Percentiles rank a stretch among this genome's conserved stretches.
phyloP scores from a whole-genome alignment of 2,888 invertebrate species.

The Auanema freiburgensis region DNA sequence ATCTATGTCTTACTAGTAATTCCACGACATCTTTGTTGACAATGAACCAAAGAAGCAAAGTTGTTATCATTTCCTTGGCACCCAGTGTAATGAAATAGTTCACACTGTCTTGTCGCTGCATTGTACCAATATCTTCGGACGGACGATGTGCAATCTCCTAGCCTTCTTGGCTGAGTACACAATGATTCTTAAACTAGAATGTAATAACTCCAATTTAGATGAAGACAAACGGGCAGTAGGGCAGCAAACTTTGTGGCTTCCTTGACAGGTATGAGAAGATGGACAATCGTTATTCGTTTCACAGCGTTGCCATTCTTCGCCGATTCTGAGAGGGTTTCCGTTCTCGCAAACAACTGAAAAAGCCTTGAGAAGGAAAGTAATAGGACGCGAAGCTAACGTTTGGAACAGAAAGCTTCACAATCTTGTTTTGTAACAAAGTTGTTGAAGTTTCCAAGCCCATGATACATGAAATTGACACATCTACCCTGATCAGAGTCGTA shows the following conservation, averaged over 20 bases:
- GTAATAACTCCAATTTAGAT: background rate
- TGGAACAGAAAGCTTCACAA: constrained; percentile 58
- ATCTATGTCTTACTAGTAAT: constrained; percentile 40
- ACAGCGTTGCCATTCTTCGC: constrained; percentile 60
- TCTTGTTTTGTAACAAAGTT: constrained; percentile 59
- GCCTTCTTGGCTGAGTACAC: constrained; percentile 58
- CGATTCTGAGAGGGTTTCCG: constrained; percentile 57
- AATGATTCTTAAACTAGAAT: constrained; percentile 41
- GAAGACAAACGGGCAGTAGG: constrained; percentile 54
- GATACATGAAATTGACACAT: constrained; percentile 56
- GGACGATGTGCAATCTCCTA: constrained; percentile 56
- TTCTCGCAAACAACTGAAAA: constrained; percentile 58
- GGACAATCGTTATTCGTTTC: constrained; percentile 54
- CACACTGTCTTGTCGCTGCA: constrained; percentile 55
- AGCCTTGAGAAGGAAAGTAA: constrained; percentile 1
- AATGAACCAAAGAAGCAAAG: constrained; percentile 48
- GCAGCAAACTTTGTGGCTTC: constrained; percentile 60
- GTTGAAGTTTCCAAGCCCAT: constrained; percentile 61
- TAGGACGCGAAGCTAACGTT: constrained; percentile 32
- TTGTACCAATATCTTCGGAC: constrained; percentile 59
- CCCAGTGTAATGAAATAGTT: constrained; percentile 48
- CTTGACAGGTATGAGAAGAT: constrained; percentile 50
- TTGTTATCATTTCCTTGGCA: constrained; percentile 57
- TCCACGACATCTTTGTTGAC: constrained; percentile 55
- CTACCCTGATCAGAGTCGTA: constrained; percentile 57